Evolutionary conservation across 1,140 invertebrate genomes (phyloP), one percentile per base, ranked within the genome.

Genomic region (Mesaphorura yosii): DNA sequence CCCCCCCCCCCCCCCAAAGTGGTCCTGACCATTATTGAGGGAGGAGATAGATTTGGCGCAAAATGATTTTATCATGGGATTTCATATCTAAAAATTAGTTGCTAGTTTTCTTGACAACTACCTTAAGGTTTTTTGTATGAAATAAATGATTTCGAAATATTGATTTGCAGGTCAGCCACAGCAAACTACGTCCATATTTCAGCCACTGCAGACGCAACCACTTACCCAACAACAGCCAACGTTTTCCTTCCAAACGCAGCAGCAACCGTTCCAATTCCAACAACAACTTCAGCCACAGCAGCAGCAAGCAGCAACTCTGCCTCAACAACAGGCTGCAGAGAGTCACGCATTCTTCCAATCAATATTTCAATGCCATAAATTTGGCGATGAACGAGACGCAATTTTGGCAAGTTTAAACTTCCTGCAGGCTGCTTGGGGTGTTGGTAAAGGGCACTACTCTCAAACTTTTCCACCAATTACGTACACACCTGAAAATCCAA

Each of bases 381-480:
- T 88, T 70, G 86, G 86, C 28, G 91, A 95, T 70, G 91, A 96
- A 64, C 73, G 90, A 31, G 92, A 96, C 67, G 80, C 82, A 54
- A 84, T 90, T 27, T 75, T 97, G 31, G 86, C 88, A 2, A 86
- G 86, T 67, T 94, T 88, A 84, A 97, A 96, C 67, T 80, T 91
- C 52, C 70, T 97, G 37, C 90, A 94, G 70, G 88, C 91, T 1
- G 81, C 84, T 59, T 95, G 91, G 90, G 93, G 92, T 2, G 78
- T 76, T 49, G 87, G 87, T 63, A 79, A 79, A 70, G 78, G 84
- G 3, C 90, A 83, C 66, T 91, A 88, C 67, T 79, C 78, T 19
- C 71, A 78, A 31, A 81, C 77, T 63, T 72, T 72, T 0, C 80
- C 80, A 2, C 79, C 84, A 1, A 77, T 94, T 15, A 83, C 88